Base-by-base conservation (phyloP, 2,888 invertebrate species). In the Acleris literana region DNA sequence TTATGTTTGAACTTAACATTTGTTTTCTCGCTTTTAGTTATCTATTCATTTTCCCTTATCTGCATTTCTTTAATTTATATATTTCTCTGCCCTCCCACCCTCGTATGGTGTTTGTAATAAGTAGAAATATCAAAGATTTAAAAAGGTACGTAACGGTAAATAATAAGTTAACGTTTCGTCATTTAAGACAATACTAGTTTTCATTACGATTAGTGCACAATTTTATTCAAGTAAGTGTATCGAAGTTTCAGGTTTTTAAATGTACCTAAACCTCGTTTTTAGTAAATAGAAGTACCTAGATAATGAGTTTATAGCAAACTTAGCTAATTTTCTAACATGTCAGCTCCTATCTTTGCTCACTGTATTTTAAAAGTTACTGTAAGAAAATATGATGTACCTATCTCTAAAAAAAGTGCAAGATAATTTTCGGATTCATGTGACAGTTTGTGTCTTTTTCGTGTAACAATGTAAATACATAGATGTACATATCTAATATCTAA, bases 401-500 rank as follows among this genome's bases (percentile, higher is more conserved):
- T 16, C 46, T 2, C 6, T 17, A 46, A 16, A 6, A 7, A 17
- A 13, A 44, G 18, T 49, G 25, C 25, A 1, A 13, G 9, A 18
- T 18, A 16, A 39, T 20, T 22, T 44, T 44, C 9, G 22, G 11
- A 22, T 46, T 57, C 17, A 22, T 16, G 44, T 18, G 29, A 39
- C 39, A 13, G n/a, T 54, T 58, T 46, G 22, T n/a, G 46, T 33
- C 46, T 59, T 25, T 58, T 53, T 43, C n/a, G 16, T 22, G n/a
- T 48, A 48, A 7, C 33, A 39, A 39, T 64, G 59, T 64, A 60
- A 65, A 65, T 65, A 64, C 25, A 33, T 22, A 64, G 46, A n/a
- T 65, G 64, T 65, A 60, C 25, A 65, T 65, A 65, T 49, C 46
- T 54, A 60, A 59, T 59, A 46, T 39, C 53, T 33, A 7, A 58